Evolutionary conservation across 2,797 vertebrate species (phyloP).

Genomic region (Sebastiscus tertius): DNA sequence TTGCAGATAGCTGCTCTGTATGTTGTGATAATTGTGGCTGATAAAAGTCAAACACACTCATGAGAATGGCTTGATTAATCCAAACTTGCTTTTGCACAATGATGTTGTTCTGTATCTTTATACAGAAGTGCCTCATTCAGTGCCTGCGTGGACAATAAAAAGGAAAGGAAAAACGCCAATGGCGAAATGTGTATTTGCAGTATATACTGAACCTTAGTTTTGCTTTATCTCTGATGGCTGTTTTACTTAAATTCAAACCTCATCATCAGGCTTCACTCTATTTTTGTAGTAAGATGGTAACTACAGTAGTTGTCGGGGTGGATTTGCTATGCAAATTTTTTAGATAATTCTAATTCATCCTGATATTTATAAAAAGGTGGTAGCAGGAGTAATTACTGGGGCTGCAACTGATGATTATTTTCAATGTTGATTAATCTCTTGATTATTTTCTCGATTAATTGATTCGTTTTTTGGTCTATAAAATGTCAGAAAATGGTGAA

Average conservation of each 20-base stretch:
- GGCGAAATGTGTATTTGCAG: background rate
- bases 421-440: too few species aligned
- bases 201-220: background rate
- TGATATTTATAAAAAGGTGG: background rate
- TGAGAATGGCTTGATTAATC: slow-evolving; percentile 26
- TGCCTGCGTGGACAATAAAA: background rate
- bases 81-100: background rate
- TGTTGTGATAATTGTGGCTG: slow-evolving; percentile 21
- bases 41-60: slow-evolving; percentile 25
- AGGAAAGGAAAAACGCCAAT: background rate
- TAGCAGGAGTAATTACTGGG: background rate
- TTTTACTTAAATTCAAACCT: background rate
- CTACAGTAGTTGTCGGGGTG: background rate
- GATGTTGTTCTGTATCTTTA: background rate
- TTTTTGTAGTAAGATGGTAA: background rate
- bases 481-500: too few species aligned
- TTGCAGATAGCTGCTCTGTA: slow-evolving; percentile 10
- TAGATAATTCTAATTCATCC: background rate
- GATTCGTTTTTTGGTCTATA: too few species aligned
- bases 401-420: too few species aligned
- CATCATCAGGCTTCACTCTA: background rate
- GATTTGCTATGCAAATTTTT: background rate
- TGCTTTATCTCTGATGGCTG: background rate
- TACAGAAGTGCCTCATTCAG: background rate
- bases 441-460: too few species aligned